Evolutionary conservation across 2,797 vertebrate species (phyloP).

Genomic region (Centropyge bicolor): DNA sequence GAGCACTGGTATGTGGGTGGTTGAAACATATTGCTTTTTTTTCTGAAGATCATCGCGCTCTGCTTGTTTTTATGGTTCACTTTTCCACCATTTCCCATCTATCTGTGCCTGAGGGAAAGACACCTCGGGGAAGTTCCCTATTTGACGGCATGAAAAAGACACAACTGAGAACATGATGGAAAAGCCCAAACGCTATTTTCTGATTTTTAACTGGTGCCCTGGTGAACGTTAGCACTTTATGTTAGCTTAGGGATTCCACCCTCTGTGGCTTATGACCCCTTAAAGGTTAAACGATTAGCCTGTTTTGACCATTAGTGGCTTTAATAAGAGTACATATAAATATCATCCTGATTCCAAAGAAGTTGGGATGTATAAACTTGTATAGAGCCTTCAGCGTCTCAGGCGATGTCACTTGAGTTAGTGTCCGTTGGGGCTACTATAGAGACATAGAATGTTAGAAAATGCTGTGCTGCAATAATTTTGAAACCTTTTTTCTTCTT

Average conservation of each 20-base stretch:
- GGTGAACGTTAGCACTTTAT: background rate
- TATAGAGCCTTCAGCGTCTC: too few species aligned
- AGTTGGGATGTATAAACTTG: too few species aligned
- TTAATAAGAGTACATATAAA: too few species aligned
- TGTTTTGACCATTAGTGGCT: background rate
- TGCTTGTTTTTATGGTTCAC: slow-evolving; percentile 39
- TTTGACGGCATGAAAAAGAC: slow-evolving; percentile 32
- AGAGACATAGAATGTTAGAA: too few species aligned
- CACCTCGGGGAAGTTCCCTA: slow-evolving; percentile 12
- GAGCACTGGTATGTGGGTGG: slow-evolving; percentile 50
- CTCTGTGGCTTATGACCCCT: background rate
- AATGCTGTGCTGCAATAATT: background rate
- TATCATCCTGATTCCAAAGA: too few species aligned
- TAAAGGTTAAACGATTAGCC: background rate
- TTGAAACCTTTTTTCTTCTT: background rate
- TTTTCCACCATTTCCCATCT: slow-evolving; percentile 30
- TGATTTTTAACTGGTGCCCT: background rate
- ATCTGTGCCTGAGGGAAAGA: slow-evolving; percentile 22
- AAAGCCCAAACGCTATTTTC: background rate
- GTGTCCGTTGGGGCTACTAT: too few species aligned
- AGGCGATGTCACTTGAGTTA: too few species aligned
- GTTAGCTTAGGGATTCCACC: background rate
- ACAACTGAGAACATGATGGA: slow-evolving; percentile 26
- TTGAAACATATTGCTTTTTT: slow-evolving; percentile 61
- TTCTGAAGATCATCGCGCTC: slow-evolving; percentile 6